These are phyloP conservation scores for Stratiomys singularior DNA, from an alignment of 2,888 invertebrate genomes.

Conservation along the genomic window DNA sequence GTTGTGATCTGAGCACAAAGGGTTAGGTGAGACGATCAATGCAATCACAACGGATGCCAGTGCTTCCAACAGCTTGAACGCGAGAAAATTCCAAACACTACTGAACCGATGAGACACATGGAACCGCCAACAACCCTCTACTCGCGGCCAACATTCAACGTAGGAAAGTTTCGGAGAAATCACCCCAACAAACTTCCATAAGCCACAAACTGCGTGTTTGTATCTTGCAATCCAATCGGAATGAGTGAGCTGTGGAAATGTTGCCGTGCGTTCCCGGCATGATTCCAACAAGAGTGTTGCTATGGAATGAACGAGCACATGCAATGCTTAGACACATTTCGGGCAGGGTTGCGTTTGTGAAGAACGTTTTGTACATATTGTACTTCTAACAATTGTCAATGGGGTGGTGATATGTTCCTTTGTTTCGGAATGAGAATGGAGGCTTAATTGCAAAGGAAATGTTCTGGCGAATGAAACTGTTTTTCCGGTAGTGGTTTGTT, in stretches of 20 bases:
- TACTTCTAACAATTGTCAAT: not conserved
- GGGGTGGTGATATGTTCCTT: not conserved
- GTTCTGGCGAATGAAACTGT: constrained; percentile 23
- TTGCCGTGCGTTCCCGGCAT: not conserved
- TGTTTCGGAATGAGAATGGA: not conserved
- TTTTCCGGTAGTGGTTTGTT: constrained; percentile 40
- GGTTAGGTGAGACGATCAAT: not conserved
- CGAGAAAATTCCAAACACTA: constrained; percentile 35
- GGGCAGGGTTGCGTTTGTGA: not conserved
- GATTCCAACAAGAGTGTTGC: not conserved
- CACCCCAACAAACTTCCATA: not conserved
- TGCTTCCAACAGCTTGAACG: not conserved
- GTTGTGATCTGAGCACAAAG: not conserved
- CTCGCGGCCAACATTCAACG: not conserved
- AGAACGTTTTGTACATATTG: not conserved
- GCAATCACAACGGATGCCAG: not conserved
- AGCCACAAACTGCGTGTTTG: not conserved
- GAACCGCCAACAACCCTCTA: constrained; percentile 21
- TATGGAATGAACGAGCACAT: not conserved
- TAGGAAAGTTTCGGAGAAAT: constrained; percentile 6
- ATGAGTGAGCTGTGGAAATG: not conserved
- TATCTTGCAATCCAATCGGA: not conserved
- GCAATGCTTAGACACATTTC: not conserved
- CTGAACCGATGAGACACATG: constrained; percentile 1
- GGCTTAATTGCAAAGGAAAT: constrained; percentile 23